Base-by-base conservation (phyloP, 2,113 vertebrate genomes). In the Strix aluco region DNA sequence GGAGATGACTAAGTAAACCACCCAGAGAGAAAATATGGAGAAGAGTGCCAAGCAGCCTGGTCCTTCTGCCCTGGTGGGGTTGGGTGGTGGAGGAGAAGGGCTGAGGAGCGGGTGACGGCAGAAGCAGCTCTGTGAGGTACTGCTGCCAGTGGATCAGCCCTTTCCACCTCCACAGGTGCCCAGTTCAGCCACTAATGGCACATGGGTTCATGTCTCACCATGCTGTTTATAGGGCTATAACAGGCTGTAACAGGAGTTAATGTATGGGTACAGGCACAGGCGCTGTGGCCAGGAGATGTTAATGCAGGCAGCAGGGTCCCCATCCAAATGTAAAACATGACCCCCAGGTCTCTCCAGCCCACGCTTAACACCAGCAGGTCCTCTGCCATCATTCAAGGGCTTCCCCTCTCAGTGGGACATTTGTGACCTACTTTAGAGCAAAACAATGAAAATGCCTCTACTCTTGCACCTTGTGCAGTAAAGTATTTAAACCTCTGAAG, bases 291-390 rank as follows among this genome's bases (percentile, higher is more conserved):
- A 22, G 70, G 82, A 92, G 85, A 59, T 74, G 70, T 91, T 97
- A 94, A 83, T 88, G 74, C 10, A 20, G 70, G 92, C 8, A 13
- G 83, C 81, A 73, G 78, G 61, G 78, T 95, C 87, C 71, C 88
- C 32, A 66, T 73, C 87, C 5, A 3, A 93, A 90, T 95, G 88
- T 97, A 96, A 96, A 98, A 93, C 94, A 69, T 96, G 94, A 97
- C 85, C 93, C 34, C 10, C 55, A 20, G 95, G 97, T 81, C 42
- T 69, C 61, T 59, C 70, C 92, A 91, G 63, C 86, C 66, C 44
- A 51, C 5, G 9, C 13, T 55, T 86, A 78, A 46, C 59, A 75
- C 65, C 47, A 91, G 86, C 70, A 94, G 78, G 70, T 96, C 86
- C 49, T 79, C 95, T 58, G 42, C 78, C 11, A 8, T 89, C 7